A percentile compares a stretch with the other conserved stretches of the same genome.
These are phyloP conservation scores for Loripinus fragilis DNA, from an alignment of 2,888 invertebrate species.

Conservation along the genomic window DNA sequence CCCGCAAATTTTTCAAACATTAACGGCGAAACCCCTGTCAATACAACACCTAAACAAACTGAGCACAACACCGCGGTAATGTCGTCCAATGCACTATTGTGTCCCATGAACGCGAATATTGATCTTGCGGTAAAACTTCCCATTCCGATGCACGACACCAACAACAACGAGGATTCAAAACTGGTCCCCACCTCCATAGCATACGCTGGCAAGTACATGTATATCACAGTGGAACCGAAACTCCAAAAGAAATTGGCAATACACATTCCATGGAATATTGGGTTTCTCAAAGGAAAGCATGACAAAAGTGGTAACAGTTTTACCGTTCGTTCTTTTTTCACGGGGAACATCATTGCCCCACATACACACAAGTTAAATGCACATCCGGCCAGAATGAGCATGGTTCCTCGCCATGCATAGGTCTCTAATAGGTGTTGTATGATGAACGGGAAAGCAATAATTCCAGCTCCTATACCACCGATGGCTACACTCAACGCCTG, in stretches of 20 bases:
- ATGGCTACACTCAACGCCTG: conserved; percentile 74
- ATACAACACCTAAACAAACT: conserved; percentile 76
- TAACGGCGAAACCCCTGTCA: conserved; percentile 79
- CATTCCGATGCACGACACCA: conserved; percentile 78
- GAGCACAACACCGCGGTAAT: conserved; percentile 78
- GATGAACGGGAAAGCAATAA: conserved; percentile 77
- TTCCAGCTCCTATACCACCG: conserved; percentile 77
- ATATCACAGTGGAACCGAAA: conserved; percentile 78
- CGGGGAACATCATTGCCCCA: conserved; percentile 77
- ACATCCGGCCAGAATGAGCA: conserved; percentile 74
- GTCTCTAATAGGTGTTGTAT: conserved; percentile 72
- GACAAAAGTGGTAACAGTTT: conserved; percentile 74
- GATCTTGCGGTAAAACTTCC: conserved; percentile 76
- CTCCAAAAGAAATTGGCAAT: conserved; percentile 81
- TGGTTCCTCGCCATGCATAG: conserved; percentile 76
- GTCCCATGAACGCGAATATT: conserved; percentile 80
- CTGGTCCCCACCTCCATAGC: conserved; percentile 73
- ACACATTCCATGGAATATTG: conserved; percentile 77
- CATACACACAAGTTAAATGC: conserved; percentile 78
- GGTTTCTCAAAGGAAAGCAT: conserved; percentile 76
- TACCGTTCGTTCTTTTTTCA: conserved; percentile 62
- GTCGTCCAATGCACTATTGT: conserved; percentile 79
- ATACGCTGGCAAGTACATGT: conserved; percentile 79
- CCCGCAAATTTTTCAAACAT: conserved; percentile 80
- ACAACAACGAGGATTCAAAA: conserved; percentile 71